These are phyloP conservation scores for Esox lucius DNA, from an alignment of 2,797 vertebrate genomes.

Conservation along the genomic window DNA sequence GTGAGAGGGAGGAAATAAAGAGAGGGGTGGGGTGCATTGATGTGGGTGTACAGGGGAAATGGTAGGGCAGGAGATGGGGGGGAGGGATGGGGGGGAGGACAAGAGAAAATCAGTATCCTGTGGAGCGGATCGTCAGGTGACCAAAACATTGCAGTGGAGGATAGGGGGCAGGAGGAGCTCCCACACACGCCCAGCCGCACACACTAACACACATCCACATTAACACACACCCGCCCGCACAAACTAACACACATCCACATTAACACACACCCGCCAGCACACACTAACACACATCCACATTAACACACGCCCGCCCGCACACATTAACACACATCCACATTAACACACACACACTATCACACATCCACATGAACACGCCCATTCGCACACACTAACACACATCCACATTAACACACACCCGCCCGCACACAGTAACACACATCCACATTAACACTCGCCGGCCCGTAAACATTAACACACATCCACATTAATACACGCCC, in stretches of 20 bases:
- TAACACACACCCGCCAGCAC: too few species aligned
- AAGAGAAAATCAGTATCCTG: slow-evolving; percentile 37
- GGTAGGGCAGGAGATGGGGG: background rate
- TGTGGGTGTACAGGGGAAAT: background rate
- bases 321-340: slow-evolving; percentile 15
- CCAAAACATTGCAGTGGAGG: slow-evolving; percentile 42
- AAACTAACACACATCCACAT: too few species aligned
- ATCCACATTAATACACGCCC: too few species aligned
- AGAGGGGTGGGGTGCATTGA: background rate
- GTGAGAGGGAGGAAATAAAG: background rate
- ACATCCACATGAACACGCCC: slow-evolving; percentile 22
- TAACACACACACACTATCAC: slow-evolving; percentile 3
- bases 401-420: slow-evolving; percentile 1
- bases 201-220: slow-evolving; percentile 9
- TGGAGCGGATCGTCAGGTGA: slow-evolving; percentile 42
- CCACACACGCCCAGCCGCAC: slow-evolving; percentile 12
- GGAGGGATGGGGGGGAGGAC: background rate
- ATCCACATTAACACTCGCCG: too few species aligned
- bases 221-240: slow-evolving; percentile 10
- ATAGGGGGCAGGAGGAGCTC: background rate
- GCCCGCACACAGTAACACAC: too few species aligned
- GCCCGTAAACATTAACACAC: too few species aligned
- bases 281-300: too few species aligned
- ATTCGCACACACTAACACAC: slow-evolving; percentile 6
- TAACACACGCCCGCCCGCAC: slow-evolving; percentile 1